A percentile compares a stretch with the other conserved stretches of the same genome.
Evolutionary conservation across 2,797 vertebrate species (phyloP).

Genomic region (Spinus pinus): DNA sequence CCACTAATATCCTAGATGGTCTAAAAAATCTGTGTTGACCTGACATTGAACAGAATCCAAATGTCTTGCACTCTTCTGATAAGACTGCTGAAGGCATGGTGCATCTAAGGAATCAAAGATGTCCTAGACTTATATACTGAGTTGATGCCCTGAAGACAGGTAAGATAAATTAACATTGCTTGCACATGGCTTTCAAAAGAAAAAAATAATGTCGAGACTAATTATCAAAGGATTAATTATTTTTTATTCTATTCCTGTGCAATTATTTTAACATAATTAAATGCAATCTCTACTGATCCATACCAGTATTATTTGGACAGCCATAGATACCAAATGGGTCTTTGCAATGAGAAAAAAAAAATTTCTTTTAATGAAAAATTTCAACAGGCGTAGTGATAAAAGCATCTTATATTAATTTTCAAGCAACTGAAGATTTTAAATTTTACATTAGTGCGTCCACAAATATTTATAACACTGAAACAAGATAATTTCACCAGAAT

Average conservation of each 20-base stretch:
- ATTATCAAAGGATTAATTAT: not conserved
- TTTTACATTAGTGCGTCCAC: not conserved
- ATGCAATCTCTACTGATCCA: not conserved
- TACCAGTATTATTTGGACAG: not conserved
- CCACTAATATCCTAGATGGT: not conserved
- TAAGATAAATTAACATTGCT: not conserved
- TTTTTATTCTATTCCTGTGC: not conserved
- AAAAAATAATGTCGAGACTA: not conserved
- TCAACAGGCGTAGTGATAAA: not conserved
- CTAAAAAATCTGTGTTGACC: not conserved
- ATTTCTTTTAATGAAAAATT: conserved; percentile 14
- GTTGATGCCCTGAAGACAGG: not conserved
- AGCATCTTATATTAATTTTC: not conserved
- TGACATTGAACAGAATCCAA: not conserved
- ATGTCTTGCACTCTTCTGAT: not conserved
- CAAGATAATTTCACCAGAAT: not conserved
- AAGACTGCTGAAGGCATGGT: not conserved
- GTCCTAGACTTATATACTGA: not conserved
- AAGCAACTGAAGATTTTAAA: conserved; percentile 36
- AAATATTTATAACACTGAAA: not conserved
- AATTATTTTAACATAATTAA: not conserved
- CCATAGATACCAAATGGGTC: not conserved
- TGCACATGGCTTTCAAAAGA: rapidly evolving
- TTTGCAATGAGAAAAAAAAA: not conserved
- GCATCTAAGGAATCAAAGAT: not conserved